These are phyloP conservation scores for Holacanthus passer DNA, from an alignment of 2,113 vertebrate species.

Conservation along the genomic window DNA sequence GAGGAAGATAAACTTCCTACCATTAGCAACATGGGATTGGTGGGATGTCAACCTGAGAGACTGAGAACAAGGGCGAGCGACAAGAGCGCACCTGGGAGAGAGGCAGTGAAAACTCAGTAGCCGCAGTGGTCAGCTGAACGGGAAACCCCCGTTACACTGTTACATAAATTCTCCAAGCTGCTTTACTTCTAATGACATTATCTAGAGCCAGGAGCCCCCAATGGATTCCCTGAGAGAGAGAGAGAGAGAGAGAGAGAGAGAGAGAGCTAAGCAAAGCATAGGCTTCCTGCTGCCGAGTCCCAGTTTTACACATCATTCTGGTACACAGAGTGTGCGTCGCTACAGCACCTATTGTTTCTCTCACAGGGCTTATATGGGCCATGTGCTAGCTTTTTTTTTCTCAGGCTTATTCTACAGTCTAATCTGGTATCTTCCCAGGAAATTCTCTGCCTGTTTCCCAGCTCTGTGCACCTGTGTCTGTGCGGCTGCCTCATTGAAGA, in stretches of 20 bases:
- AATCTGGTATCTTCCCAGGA: conserved; percentile 17
- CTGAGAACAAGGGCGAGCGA: neutral
- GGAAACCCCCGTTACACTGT: conserved; percentile 65
- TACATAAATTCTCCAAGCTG: conserved; percentile 61
- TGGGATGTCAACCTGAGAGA: conserved; percentile 6
- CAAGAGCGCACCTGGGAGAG: neutral
- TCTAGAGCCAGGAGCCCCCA: conserved; percentile 66
- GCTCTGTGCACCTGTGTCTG: conserved; percentile 14
- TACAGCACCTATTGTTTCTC: conserved; percentile 58
- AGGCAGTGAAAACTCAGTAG: neutral
- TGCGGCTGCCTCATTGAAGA: neutral
- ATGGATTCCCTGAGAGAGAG: conserved; percentile 58
- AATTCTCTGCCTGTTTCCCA: neutral
- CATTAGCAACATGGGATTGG: neutral
- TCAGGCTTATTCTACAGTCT: conserved; percentile 13
- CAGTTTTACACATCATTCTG: conserved; percentile 57
- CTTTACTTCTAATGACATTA: conserved; percentile 74
- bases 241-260: conserved; percentile 27
- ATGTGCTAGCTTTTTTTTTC: conserved; percentile 29
- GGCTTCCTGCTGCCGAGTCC: conserved; percentile 63
- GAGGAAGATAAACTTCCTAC: conserved; percentile 20
- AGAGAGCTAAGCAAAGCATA: conserved; percentile 45
- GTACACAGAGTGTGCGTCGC: conserved; percentile 22
- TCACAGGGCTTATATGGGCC: conserved; percentile 49
- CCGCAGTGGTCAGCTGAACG: conserved; percentile 37